A percentile compares a stretch with the other conserved stretches of the same genome.
phyloP scores from a whole-genome alignment of 2,113 vertebrate species.

The Boulengeromyrus knoepffleri region DNA sequence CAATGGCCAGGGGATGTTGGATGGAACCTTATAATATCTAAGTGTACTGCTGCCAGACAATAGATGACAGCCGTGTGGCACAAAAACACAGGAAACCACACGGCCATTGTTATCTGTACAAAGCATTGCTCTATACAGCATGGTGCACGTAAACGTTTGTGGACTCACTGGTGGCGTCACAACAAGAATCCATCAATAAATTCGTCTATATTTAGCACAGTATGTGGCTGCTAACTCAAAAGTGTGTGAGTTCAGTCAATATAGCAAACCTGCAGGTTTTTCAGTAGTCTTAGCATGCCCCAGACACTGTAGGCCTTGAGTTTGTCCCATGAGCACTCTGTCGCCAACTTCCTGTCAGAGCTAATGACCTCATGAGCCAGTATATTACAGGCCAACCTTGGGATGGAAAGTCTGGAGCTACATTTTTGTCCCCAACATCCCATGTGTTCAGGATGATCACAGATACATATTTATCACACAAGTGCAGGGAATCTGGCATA shows the following conservation, averaged over 20 bases:
- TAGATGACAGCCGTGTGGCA: not conserved
- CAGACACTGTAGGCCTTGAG: not conserved
- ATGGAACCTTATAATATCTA: not conserved
- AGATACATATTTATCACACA: not conserved
- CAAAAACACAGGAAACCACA: slow-evolving; percentile 5
- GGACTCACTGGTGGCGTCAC: not conserved
- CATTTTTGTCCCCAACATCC: not conserved
- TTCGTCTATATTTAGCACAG: not conserved
- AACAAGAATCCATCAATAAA: not conserved
- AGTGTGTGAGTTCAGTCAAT: not conserved
- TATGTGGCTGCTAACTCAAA: not conserved
- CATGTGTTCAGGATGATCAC: slow-evolving; percentile 18
- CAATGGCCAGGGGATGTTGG: not conserved
- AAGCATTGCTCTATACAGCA: not conserved
- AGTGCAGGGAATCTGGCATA: not conserved
- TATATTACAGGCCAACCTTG: not conserved
- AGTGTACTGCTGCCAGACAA: slow-evolving; percentile 9
- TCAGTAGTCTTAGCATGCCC: not conserved
- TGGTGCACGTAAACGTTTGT: not conserved
- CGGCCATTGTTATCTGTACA: not conserved
- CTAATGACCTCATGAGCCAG: slow-evolving; percentile 29
- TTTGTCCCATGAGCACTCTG: not conserved
- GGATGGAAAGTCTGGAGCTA: slow-evolving; percentile 18
- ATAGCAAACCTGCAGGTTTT: not conserved
- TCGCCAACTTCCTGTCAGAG: slow-evolving; percentile 31